Percentiles rank a stretch among this genome's conserved stretches.
These are phyloP conservation scores for Sterrhoptilus dennistouni DNA, from an alignment of 2,113 vertebrate genomes.

Conservation along the genomic window DNA sequence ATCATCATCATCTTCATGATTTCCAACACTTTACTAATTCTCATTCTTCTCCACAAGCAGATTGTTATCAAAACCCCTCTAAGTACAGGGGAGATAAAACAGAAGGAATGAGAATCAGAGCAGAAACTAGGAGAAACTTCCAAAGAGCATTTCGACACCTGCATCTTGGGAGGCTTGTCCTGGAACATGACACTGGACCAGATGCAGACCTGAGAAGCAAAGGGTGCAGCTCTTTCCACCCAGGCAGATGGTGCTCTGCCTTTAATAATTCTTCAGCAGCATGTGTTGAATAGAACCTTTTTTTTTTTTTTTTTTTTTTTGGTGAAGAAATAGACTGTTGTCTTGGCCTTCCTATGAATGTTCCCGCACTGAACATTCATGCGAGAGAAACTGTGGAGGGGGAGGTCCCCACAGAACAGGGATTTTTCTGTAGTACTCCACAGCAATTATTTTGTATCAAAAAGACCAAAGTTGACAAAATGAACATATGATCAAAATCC, in stretches of 20 bases:
- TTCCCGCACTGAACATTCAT: neutral
- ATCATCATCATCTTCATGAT: neutral
- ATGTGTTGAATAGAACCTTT: neutral
- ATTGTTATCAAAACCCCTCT: neutral
- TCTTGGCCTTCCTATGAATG: neutral
- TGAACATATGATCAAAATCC: constrained; percentile 58
- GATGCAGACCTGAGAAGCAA: constrained; percentile 44
- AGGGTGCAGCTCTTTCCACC: constrained; percentile 31
- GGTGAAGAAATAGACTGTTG: neutral
- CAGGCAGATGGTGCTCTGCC: constrained; percentile 46
- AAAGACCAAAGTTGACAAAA: constrained; percentile 62
- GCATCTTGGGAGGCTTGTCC: neutral
- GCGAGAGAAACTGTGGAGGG: neutral
- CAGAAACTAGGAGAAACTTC: neutral
- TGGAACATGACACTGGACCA: neutral
- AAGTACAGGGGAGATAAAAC: neutral
- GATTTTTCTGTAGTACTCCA: constrained; percentile 12
- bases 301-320: neutral
- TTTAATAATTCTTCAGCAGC: constrained; percentile 50
- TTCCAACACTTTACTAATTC: neutral
- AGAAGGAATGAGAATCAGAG: neutral
- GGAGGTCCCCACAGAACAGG: neutral
- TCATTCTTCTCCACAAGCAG: neutral
- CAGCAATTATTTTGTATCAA: constrained; percentile 48
- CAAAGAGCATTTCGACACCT: neutral